Conservation (phyloP, 2,888 invertebrate genomes). For the Thalpophila matura region DNA sequence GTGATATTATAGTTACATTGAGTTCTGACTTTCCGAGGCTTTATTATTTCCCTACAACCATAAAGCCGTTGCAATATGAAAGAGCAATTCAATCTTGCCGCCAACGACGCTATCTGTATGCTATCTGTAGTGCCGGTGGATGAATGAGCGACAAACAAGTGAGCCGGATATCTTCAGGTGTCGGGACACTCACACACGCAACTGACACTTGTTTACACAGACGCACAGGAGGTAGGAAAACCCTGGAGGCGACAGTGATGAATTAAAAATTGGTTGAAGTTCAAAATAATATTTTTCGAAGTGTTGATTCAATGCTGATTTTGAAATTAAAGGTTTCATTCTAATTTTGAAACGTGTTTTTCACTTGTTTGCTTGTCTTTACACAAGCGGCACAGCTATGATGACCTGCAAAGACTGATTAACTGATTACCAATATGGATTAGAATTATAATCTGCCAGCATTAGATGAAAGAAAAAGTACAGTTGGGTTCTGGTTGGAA, state of each 20-base stretch:
- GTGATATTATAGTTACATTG: no score
- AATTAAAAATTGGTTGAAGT: neutral
- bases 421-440: no score
- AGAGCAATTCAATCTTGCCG: conserved; percentile 74
- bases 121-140: conserved; percentile 73
- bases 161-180: conserved; percentile 78
- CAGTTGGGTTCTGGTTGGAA: no score
- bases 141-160: conserved; percentile 78
- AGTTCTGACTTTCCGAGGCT: neutral
- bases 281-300: no score
- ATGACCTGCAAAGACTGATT: no score
- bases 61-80: conserved; percentile 32
- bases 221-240: conserved; percentile 41
- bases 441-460: no score
- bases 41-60: neutral
- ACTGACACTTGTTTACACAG: conserved; percentile 52
- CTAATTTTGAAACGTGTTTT: no score
- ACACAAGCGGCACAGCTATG: no score
- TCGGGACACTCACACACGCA: conserved; percentile 68
- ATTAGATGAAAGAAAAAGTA: no score
- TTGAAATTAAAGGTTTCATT: no score
- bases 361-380: no score
- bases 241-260: neutral
- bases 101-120: conserved; percentile 80
- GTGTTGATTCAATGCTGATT: no score